A percentile compares a stretch with the other conserved stretches of the same genome.
Evolutionary conservation across 2,888 invertebrate species (phyloP).

Genomic region (Nebria salina): DNA sequence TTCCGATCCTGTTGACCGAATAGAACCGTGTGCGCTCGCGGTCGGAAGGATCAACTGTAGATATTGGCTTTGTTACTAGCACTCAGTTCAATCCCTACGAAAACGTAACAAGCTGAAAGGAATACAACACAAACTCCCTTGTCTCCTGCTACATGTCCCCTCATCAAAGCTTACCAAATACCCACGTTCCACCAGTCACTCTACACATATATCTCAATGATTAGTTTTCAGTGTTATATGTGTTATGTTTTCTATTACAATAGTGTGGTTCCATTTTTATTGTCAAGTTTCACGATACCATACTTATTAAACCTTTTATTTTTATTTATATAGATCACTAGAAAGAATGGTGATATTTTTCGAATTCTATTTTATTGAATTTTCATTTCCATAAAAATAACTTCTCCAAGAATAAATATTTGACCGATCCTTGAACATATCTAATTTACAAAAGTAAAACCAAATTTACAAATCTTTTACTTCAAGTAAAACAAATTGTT

Average conservation of each 20-base stretch:
- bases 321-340: too few relatives aligned
- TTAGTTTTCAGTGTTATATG: neutral
- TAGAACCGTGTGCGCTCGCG: neutral
- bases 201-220: neutral
- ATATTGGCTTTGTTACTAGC: slow-evolving; percentile 59
- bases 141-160: neutral
- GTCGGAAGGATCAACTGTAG: slow-evolving; percentile 50
- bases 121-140: slow-evolving; percentile 48
- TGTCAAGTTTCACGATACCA: neutral
- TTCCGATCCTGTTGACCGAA: neutral
- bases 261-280: neutral
- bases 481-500: too few relatives aligned
- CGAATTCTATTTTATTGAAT: too few relatives aligned
- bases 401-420: too few relatives aligned
- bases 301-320: too few relatives aligned
- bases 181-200: slow-evolving; percentile 1
- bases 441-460: too few relatives aligned
- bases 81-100: slow-evolving; percentile 52
- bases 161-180: neutral
- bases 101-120: slow-evolving; percentile 54
- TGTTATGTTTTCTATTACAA: neutral
- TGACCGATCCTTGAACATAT: too few relatives aligned
- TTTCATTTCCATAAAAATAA: too few relatives aligned
- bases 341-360: too few relatives aligned
- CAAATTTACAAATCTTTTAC: too few relatives aligned